Evolutionary conservation across 2,888 invertebrate species (phyloP), one percentile per base, ranked within the genome.

Genomic region (Drosophila meridiana): DNA sequence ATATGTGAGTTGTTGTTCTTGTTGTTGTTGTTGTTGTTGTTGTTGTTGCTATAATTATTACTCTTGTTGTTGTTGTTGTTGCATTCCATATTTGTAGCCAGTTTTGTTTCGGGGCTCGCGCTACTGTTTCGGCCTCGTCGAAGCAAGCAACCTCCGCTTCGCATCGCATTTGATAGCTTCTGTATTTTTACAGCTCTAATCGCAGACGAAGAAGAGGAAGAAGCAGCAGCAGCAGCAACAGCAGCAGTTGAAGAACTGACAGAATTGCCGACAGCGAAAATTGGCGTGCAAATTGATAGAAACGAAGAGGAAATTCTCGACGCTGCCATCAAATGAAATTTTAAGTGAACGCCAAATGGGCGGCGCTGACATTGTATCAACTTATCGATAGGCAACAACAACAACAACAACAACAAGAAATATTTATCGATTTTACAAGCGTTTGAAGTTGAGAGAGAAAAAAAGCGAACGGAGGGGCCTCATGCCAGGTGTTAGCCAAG

Each of bases 201-300:
- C 74, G 74, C 60, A 67, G 68, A 53, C 20, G 70, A 26, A 40
- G 47, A 36, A 55, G 43, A 45, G 42, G 52, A 60, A 42, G 40
- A 26, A 70, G 34, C 32, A 32, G 26, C 65, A 62, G 79, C 14
- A 36, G 14, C 61, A 59, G 82, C 13, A 13, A 36, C 26, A 38
- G 26, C 36, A 26, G 53, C 36, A 38, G 28, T 11, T 38, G 5
- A 64, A 64, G 64, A 82, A 61, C 80, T 72, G 79, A 70, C 69
- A 70, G 63, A 73, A 76, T 14, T 47, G 78, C 73, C 81, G 81
- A 80, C 73, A 80, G 73, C 68, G 32, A 79, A 83, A 84, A 89
- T 89, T 87, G 86, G 77, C 80, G 73, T 80, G 83, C 86, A 85
- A 85, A 84, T 84, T 89, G 87, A 78, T 80, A 83, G 52, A 61